These are phyloP conservation scores for Ceryle rudis DNA, from an alignment of 2,797 vertebrate species.

Conservation along the genomic window DNA sequence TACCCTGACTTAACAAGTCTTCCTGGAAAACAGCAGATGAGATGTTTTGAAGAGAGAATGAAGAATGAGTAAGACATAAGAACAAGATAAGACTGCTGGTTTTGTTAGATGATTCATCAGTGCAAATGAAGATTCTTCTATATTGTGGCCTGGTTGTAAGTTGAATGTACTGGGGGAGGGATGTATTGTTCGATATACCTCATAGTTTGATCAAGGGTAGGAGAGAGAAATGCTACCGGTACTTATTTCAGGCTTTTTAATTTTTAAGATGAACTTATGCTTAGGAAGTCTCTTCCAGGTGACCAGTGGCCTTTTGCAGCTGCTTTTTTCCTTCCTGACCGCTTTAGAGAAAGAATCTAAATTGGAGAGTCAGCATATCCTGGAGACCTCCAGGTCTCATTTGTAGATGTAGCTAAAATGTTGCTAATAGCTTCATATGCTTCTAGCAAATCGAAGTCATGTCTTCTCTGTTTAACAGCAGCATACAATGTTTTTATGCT, in stretches of 20 bases:
- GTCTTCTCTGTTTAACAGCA: not conserved
- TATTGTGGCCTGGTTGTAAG: not conserved
- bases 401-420: not conserved
- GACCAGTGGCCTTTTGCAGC: not conserved
- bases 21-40: not conserved
- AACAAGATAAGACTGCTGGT: not conserved
- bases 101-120: not conserved
- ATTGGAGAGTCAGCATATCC: not conserved
- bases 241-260: not conserved
- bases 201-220: not conserved
- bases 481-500: not conserved
- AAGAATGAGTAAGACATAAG: not conserved
- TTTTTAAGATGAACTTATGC: not conserved
- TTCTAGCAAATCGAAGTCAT: not conserved
- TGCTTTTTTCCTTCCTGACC: not conserved
- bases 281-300: not conserved
- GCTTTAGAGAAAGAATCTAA: not conserved
- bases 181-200: not conserved
- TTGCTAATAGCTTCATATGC: not conserved
- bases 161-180: not conserved
- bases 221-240: not conserved
- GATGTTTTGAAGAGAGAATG: not conserved
- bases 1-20: not conserved
- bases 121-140: not conserved
- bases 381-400: not conserved